Evolutionary conservation across 2,113 vertebrate genomes (phyloP), one percentile per base, ranked within the genome.

Genomic region (Oenanthe oenanthe): DNA sequence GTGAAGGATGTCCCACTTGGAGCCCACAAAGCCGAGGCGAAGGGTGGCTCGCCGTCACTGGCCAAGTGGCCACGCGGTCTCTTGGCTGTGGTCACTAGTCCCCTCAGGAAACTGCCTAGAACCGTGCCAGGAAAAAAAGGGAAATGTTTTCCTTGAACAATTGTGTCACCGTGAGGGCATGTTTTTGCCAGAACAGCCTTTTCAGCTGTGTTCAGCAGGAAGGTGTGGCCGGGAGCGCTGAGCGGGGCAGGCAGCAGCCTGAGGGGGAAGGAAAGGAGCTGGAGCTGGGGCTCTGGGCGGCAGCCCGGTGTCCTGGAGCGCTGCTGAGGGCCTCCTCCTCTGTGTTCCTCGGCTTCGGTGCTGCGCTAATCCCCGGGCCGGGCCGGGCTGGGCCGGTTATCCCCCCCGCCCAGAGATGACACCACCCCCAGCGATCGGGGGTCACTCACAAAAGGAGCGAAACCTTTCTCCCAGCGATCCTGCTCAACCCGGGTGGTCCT

Each of bases 1-100:
- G 15, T 4, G 53, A 26, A 36, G 15, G 17, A 25, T 9, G 4
- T 14, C 62, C 51, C 7, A 32, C 50, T 5, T 3, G 1, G 38
- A 45, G 25, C 32, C 21, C 24, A 9, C 5, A 4, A 18, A 21
- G n/a, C 24, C 3, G 5, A 8, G 6, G 6, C 0, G 1, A 6
- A n/a, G 9, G 14, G 18, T 32, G 32, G 26, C 22, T 38, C 1
- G 4, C 29, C 1, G 7, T 12, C 43, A 22, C 36, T 32, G 45
- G 26, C 26, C 21, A 7, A 67, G 32, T 2, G 53, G 53, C 25
- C 43, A 26, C 4, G 12, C 0, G 6, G 31, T 13, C 45, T 13
- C n/a, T 31, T 31, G 12, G 25, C 47, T 25, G 10, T 7, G 28
- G 5, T 13, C 56, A 6, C 22, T 0, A 4, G 5, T 17, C 7